Conservation (phyloP, 2,113 vertebrate species). For the Perognathus longimembris region DNA sequence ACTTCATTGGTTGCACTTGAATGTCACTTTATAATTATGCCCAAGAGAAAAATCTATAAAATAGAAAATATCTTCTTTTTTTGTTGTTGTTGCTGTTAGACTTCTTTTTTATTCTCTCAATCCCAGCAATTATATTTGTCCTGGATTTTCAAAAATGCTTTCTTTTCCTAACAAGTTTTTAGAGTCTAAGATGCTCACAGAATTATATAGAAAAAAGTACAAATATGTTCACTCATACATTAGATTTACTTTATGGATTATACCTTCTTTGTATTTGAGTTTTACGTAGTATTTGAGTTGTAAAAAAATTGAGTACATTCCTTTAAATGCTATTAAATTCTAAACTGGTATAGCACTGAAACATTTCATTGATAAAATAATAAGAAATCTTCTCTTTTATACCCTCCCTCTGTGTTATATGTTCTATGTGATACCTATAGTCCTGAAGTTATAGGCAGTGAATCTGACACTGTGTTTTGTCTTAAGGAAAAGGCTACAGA, state of each 20-base stretch:
- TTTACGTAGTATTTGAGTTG: neutral
- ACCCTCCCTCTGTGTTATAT: neutral
- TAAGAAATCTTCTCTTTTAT: neutral
- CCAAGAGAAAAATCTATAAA: slow-evolving; percentile 82
- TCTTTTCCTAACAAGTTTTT: slow-evolving; percentile 34
- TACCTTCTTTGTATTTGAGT: neutral
- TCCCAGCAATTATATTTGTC: slow-evolving; percentile 62
- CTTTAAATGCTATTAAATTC: neutral
- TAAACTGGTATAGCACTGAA: slow-evolving; percentile 22
- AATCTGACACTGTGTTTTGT: neutral
- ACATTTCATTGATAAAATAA: slow-evolving; percentile 30
- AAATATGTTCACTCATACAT: neutral
- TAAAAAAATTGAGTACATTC: neutral
- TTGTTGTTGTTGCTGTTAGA: slow-evolving; percentile 58
- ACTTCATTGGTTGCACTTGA: slow-evolving; percentile 86
- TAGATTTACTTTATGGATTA: neutral
- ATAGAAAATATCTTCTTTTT: slow-evolving; percentile 63
- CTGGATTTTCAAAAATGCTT: slow-evolving; percentile 66
- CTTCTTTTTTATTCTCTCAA: slow-evolving; percentile 70
- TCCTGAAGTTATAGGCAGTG: neutral
- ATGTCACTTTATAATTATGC: slow-evolving; percentile 85
- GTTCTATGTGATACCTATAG: neutral
- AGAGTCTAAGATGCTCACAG: neutral
- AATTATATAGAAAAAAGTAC: neutral
- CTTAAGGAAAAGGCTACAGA: neutral